Percentiles rank a stretch among this genome's conserved stretches.
These are phyloP conservation scores for Hippocampus mohnikei DNA, from an alignment of 2,113 vertebrate genomes.

Conservation along the genomic window DNA sequence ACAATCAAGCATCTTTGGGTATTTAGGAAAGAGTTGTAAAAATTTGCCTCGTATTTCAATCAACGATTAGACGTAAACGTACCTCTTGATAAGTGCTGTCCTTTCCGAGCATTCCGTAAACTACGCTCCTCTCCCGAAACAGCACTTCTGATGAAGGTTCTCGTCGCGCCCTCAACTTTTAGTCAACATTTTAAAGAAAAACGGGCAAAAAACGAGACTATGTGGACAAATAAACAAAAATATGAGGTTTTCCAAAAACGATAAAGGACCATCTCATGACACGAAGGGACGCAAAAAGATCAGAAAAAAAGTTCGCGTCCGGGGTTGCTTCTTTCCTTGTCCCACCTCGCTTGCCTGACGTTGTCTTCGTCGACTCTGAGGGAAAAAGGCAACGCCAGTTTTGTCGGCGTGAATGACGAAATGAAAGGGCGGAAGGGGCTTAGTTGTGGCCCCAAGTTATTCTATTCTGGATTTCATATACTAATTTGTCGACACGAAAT, in stretches of 20 bases:
- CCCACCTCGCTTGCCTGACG: neutral
- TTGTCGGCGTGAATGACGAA: neutral
- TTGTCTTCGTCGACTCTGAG: neutral
- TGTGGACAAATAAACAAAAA: neutral
- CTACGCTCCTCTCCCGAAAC: neutral
- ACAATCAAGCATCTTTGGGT: neutral
- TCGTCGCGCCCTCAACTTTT: neutral
- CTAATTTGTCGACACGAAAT: neutral
- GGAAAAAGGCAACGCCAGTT: neutral
- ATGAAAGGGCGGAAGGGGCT: neutral
- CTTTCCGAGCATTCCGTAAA: slow-evolving; percentile 72
- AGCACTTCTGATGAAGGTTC: neutral
- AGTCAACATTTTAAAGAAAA: neutral
- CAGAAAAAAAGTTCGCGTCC: neutral
- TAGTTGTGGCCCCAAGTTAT: neutral
- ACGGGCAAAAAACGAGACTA: neutral
- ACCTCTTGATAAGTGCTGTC: slow-evolving; percentile 84
- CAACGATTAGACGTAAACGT: slow-evolving; percentile 1
- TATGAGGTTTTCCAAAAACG: neutral
- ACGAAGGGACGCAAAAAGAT: neutral
- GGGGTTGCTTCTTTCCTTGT: neutral
- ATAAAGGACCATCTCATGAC: neutral
- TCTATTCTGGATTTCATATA: neutral
- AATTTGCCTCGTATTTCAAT: neutral
- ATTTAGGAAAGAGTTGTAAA: neutral